Evolutionary conservation across 1,140 invertebrate genomes (phyloP), one percentile per base, ranked within the genome.

Genomic region (Bombus sylvicola): DNA sequence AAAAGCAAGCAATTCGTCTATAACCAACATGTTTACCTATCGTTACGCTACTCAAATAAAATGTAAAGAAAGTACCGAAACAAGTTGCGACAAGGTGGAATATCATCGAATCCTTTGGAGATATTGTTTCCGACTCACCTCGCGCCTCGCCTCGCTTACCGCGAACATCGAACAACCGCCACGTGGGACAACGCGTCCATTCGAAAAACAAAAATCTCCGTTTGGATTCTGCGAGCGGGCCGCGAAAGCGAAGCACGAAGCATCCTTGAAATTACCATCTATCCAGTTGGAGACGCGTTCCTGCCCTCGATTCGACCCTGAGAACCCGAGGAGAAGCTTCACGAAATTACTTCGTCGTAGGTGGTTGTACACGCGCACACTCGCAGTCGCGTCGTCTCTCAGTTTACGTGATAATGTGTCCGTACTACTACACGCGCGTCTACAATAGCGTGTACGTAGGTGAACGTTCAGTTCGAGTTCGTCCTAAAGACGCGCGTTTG

Each of bases 331-430:
- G 74, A 79, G 57, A 74, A 37, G 43, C 77, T 81, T 69, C 86
- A 62, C 85, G 89, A 92, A 92, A 92, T 92, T 89, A 92, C 91
- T 89, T 83, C 47, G 77, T 66, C 83, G 78, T 84, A 76, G 59
- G 79, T 83, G 88, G 83, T 88, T 88, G 76, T 74, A 28, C 37
- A 69, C 62, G 28, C 41, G 22, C 41, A 68, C 84, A 47, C 53
- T 43, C 34, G 13, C 28, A 73, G 6, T 3, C n/a, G 25, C 47
- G 1, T 28, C 39, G 15, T 39, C 25, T 34, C 86, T 37, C 59
- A 0, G 12, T 62, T 37, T 82, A 15, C 31, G 22, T 41, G 68
- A 71, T 28, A 4, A 53, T 57, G 53, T 28, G 31, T 75, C 73
- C 15, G 18, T 74, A 37, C 41, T 18, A 41, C 37, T 10, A 37